Evolutionary conservation across 2,797 vertebrate species (phyloP), one percentile per base, ranked within the genome.

Genomic region (Helostoma temminkii): DNA sequence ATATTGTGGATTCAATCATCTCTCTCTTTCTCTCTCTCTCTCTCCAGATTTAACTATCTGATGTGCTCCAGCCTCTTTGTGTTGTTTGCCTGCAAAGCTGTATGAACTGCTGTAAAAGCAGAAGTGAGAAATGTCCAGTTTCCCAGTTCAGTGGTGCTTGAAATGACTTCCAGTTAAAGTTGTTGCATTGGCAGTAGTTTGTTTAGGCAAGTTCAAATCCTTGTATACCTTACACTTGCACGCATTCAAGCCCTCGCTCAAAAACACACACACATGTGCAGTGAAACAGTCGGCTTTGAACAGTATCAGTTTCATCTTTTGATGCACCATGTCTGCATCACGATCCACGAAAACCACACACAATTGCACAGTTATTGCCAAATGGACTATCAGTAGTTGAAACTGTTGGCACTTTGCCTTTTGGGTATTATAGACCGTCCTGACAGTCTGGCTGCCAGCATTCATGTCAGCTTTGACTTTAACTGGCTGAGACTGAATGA

Each of bases 391-490:
- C 22, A 39, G 71, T 42, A 71, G 69, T 76, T 41, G 53, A 74
- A 66, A 71, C 52, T 48, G 52, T 71, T 82, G 82, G 82, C 76
- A 48, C 43, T 65, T 56, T 73, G 66, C 76, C 65, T 50, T 32
- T 6, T 32, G 34, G 58, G 15, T 58, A 22, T 83, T 58, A 67
- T 10, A 47, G 61, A 71, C 62, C 30, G 45, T 43, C 26, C 76
- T 48, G 57, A 78, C 75, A 59, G 71, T 28, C 32, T 64, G 62
- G 52, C 66, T 72, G 76, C 76, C 66, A 61, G 48, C 9, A 12
- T 62, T 71, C 34, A 5, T 81, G 63, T 85, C 79, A 88, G 71
- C 84, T 89, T 82, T 89, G 76, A 84, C 74, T 87, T 76, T 84
- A 74, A 81, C 66, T 68, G 74, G 53, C 74, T 84, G 39, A 73